Evolutionary conservation across 2,888 invertebrate genomes (phyloP), one percentile per base, ranked within the genome.

Genomic region (Sclerodermus sp.): DNA sequence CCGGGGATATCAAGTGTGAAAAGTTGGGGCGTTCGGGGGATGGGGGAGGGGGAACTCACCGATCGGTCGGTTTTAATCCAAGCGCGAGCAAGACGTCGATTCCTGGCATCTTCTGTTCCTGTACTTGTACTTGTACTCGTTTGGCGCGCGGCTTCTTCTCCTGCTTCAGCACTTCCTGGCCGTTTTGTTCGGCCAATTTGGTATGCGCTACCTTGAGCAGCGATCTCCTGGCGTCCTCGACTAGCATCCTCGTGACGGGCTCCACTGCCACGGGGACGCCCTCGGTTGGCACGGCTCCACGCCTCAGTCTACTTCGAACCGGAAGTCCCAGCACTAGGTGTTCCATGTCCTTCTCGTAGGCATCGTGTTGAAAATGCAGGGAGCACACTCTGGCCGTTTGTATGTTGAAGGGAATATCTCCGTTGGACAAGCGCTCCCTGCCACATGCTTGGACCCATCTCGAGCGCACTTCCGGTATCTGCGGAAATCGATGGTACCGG

Each of bases 401-500:
- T 58, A 82, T 82, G 71, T 84, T 84, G 68, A 79, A 79, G 44
- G 77, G 76, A 51, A 73, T 67, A 17, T 75, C 73, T 56, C 76
- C 76, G 57, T 77, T 77, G 45, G 74, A 61, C 52, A 78, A 76
- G 48, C 82, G 78, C 56, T 72, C 73, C 54, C 82, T 80, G 37
- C 83, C 83, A 70, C 83, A 83, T 29, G 82, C 81, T 59, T 78
- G 73, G 39, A 83, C 74, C 83, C 83, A 83, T 47, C 77, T 74
- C 44, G 78, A 71, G 45, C 83, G 80, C 39, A 81, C 81, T 64
- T 76, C 76, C 58, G 78, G 77, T 71, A 83, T 82, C 57, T 82
- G 81, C 30, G 83, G 83, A 71, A 83, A 83, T 57, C 83, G 81
- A 71, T 83, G 83, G 74, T 84, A 84, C 48, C 82, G 80, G 55